phyloP scores from a whole-genome alignment of 2,888 invertebrate species.

The Polia nebulosa region DNA sequence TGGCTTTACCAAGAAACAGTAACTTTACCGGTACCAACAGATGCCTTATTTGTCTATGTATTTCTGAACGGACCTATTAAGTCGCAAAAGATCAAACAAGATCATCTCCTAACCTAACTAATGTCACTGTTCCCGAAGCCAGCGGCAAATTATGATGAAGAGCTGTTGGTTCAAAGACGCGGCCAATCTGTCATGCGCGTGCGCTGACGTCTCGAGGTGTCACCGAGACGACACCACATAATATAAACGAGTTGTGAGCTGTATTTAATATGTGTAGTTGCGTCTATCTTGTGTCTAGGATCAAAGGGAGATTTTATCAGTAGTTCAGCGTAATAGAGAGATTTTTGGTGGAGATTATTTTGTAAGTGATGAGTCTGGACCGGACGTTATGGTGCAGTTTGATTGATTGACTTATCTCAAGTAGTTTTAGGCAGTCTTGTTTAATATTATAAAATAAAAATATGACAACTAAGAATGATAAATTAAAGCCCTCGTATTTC shows the following conservation, averaged over 20 bases:
- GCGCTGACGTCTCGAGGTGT: constrained; percentile 34
- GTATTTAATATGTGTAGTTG: constrained; percentile 36
- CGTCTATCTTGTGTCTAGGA: constrained; percentile 35
- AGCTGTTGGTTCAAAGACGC: constrained; percentile 40
- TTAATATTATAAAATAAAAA: too few species aligned
- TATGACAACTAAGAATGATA: too few species aligned
- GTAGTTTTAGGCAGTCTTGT: too few species aligned
- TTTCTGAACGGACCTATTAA: not conserved
- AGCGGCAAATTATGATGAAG: constrained; percentile 60
- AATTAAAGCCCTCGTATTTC: too few species aligned
- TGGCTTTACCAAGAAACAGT: not conserved
- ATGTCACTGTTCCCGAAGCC: constrained; percentile 35
- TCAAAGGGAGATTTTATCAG: constrained; percentile 52
- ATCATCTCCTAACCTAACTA: constrained; percentile 15
- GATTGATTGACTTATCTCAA: too few species aligned
- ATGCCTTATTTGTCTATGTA: not conserved
- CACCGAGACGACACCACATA: constrained; percentile 17
- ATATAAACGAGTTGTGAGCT: constrained; percentile 41
- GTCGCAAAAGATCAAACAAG: constrained; percentile 27
- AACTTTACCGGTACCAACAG: not conserved
- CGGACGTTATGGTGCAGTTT: not conserved
- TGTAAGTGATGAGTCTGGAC: not conserved
- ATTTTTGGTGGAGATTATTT: not conserved
- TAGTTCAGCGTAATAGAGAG: not conserved
- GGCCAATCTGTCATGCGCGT: constrained; percentile 45